These are phyloP conservation scores for Noctua pronuba DNA, from an alignment of 2,888 invertebrate genomes.

Conservation along the genomic window DNA sequence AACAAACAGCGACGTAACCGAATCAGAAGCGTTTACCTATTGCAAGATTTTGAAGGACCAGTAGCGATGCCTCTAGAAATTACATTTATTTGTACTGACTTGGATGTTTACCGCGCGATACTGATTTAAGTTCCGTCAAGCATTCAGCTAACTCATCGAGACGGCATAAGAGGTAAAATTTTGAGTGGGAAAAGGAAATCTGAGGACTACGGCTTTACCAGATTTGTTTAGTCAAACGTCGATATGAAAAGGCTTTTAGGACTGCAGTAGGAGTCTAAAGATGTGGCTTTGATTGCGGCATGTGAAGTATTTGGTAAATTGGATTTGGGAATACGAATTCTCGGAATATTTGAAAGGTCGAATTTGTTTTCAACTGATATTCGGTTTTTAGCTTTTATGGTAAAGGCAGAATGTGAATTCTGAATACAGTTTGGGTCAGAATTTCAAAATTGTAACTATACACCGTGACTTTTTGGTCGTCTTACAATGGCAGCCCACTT, in stretches of 20 bases:
- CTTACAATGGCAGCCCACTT: too few relatives aligned
- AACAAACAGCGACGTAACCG: conserved; percentile 32
- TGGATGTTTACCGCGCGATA: conserved; percentile 48
- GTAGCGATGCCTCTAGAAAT: conserved; percentile 31
- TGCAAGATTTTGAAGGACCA: conserved; percentile 10
- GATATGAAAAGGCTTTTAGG: conserved; percentile 15
- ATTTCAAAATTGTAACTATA: conserved; percentile 10
- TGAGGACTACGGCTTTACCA: conserved; percentile 6
- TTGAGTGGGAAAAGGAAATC: conserved; percentile 36
- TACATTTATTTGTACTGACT: conserved; percentile 53
- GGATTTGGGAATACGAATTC: conserved; percentile 12
- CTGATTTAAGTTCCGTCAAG: conserved; percentile 54
- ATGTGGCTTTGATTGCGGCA: conserved; percentile 14
- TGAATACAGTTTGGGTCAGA: not conserved
- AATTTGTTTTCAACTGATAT: conserved; percentile 8
- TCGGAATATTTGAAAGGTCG: conserved; percentile 6
- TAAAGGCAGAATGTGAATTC: not conserved
- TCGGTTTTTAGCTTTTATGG: not conserved
- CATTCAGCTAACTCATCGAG: conserved; percentile 45
- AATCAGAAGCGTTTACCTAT: conserved; percentile 47
- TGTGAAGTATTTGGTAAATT: conserved; percentile 18
- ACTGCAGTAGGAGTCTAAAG: conserved; percentile 15
- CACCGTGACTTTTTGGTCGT: too few relatives aligned
- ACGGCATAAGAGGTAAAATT: conserved; percentile 38
- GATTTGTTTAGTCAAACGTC: conserved; percentile 25